Base-by-base conservation (phyloP, 1,140 invertebrate species). In the Cyclina sinensis region DNA sequence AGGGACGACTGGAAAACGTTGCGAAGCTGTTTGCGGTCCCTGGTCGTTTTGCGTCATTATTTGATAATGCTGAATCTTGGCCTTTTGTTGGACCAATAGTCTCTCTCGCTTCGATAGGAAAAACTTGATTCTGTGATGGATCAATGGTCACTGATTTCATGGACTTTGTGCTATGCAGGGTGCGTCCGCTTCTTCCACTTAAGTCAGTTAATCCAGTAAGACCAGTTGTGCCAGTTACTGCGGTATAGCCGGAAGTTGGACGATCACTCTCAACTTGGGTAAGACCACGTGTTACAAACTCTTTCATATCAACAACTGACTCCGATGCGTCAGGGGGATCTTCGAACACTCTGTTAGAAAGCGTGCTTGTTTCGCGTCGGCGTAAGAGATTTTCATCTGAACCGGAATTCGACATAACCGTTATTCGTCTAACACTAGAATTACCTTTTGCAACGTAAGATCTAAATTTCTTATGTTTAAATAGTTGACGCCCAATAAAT, bases 391-490 rank as follows among this genome's bases (percentile, higher is more conserved):
- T 51, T 7, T 65, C 85, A 48, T 14, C 21, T 2, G 59, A 73
- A 9, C 32, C 30, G 37, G 35, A 27, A 7, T n/a, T 35, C 11
- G 65, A 37, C n/a, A 18, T 0, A 0, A 73, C 76, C 0, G 5
- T 30, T 32, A 74, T 80, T 54, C 39, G 24, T 35, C 37, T 68
- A 7, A 48, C 46, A 14, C 37, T 32, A 5, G 46, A 48, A 5
- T 48, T 43, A 11, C 76, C 46, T 59, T 59, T 70, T 12, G 86
- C 62, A 30, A 73, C 76, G 51, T 88, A 88, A 12, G 57, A 73
- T 73, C 86, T 68, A 73, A 88, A 88, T 37, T 88, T 80, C 78
- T 88, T 79, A 54, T 81, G 76, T 57, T 43, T 65, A 32, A 65
- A 73, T n/a, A 88, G 65, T 32, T 88, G 86, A 32, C 78, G 48